Percentiles rank a stretch among this genome's conserved stretches.
Evolutionary conservation across 2,113 vertebrate species (phyloP).

Genomic region (Archocentrus centrarchus): DNA sequence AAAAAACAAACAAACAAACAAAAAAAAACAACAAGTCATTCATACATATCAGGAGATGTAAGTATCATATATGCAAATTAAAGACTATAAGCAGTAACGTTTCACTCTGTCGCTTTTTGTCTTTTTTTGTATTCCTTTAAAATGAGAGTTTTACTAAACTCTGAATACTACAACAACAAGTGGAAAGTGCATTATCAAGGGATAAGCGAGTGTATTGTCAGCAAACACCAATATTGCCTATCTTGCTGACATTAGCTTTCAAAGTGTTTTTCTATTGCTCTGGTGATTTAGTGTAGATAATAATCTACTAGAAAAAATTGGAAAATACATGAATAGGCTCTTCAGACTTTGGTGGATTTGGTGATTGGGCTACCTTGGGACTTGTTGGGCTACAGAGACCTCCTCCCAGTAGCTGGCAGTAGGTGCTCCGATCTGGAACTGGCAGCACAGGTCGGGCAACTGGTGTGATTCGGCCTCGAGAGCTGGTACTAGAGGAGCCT

Average conservation of each 20-base stretch:
- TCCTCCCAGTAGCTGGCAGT: slow-evolving; percentile 78
- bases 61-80: neutral
- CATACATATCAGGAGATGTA: accelerated
- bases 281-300: neutral
- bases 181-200: neutral
- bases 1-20: neutral
- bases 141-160: neutral
- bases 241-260: neutral
- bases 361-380: slow-evolving; percentile 51
- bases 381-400: slow-evolving; percentile 80
- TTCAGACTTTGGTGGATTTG: neutral
- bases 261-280: neutral
- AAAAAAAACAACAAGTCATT: neutral
- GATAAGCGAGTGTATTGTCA: neutral
- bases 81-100: neutral
- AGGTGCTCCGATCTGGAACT: slow-evolving; percentile 82
- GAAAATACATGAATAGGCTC: neutral
- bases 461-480: slow-evolving; percentile 72
- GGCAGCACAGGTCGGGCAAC: slow-evolving; percentile 81
- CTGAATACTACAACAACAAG: neutral
- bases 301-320: neutral
- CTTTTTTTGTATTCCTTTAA: neutral
- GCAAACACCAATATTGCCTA: neutral
- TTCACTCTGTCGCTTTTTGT: neutral
- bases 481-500: slow-evolving; percentile 54